These are phyloP conservation scores for Bungarus multicinctus DNA, from an alignment of 2,113 vertebrate genomes.

Conservation along the genomic window DNA sequence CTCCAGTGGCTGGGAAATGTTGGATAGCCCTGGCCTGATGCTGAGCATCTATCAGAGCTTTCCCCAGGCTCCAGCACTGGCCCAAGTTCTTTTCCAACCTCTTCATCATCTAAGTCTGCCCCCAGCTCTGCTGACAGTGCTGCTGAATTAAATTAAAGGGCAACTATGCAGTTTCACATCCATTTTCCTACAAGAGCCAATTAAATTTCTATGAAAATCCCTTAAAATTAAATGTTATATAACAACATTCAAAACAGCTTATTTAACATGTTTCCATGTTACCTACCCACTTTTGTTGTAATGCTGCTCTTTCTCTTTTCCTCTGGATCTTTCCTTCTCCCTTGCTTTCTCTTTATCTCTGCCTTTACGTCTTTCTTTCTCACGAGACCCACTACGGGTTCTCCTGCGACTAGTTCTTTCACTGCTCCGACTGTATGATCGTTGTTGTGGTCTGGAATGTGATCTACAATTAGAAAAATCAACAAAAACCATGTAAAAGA, in stretches of 20 bases:
- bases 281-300: constrained; percentile 70
- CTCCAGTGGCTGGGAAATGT: too few relatives aligned
- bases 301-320: constrained; percentile 73
- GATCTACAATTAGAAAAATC: constrained; percentile 69
- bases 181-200: not conserved
- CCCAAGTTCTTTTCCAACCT: too few relatives aligned
- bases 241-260: not conserved
- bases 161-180: not conserved
- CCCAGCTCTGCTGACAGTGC: too few relatives aligned
- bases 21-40: too few relatives aligned
- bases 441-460: constrained; percentile 75
- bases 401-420: constrained; percentile 74
- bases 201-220: not conserved
- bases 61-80: too few relatives aligned
- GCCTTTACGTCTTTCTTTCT: constrained; percentile 76
- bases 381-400: constrained; percentile 75
- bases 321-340: constrained; percentile 70
- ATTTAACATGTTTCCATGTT: accelerated
- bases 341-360: constrained; percentile 70
- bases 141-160: not conserved
- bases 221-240: not conserved
- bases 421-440: constrained; percentile 82
- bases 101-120: too few relatives aligned
- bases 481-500: not conserved
- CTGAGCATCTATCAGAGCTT: too few relatives aligned